Evolutionary conservation across 2,797 vertebrate species (phyloP).

Genomic region (Momotus momota): DNA sequence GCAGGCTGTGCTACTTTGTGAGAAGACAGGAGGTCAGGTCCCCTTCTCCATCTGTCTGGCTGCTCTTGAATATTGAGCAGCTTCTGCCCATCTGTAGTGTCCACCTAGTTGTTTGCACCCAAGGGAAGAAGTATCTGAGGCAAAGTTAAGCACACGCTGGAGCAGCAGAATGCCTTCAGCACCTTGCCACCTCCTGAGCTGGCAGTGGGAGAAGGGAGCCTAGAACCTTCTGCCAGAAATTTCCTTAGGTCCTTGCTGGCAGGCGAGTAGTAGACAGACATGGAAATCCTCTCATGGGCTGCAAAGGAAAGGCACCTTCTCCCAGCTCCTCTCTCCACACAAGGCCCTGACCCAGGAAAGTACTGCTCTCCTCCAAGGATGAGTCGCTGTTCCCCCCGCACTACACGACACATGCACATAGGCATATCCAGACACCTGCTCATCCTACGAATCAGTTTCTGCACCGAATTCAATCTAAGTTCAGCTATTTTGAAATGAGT

Average conservation of each 20-base stretch:
- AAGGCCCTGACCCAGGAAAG: neutral
- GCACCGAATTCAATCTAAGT: neutral
- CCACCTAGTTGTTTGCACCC: neutral
- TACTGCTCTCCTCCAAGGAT: neutral
- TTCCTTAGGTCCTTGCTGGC: neutral
- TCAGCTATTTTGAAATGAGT: neutral
- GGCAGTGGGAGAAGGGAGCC: neutral
- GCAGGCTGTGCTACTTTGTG: neutral
- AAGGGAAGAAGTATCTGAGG: neutral
- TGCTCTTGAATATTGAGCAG: neutral
- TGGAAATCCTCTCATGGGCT: neutral
- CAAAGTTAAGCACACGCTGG: accelerated
- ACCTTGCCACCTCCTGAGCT: neutral
- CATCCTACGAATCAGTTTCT: neutral
- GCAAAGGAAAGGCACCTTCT: neutral
- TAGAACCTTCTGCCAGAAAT: neutral
- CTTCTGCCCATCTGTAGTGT: neutral
- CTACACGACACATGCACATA: too few relatives aligned
- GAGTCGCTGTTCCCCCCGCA: neutral
- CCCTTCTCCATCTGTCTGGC: neutral
- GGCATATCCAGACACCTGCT: neutral
- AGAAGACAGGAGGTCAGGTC: neutral
- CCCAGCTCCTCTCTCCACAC: neutral
- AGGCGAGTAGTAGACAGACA: neutral
- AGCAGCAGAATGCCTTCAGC: neutral